Base-by-base conservation (phyloP, 2,113 vertebrate genomes). In the Chamaetylas fuelleborni region DNA sequence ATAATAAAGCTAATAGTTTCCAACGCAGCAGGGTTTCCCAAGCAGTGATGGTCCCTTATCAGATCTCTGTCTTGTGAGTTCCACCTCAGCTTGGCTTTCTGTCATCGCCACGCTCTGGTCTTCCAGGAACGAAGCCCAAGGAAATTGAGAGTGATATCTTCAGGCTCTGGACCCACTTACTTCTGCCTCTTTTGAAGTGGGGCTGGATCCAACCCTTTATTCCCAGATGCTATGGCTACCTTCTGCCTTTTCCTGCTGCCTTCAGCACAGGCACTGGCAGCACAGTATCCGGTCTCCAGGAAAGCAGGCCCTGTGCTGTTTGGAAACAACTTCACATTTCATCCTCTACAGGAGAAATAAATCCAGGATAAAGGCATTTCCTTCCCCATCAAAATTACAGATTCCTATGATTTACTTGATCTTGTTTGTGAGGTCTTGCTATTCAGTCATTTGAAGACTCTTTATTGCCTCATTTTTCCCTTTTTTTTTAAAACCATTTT, bases 91-190 rank as follows among this genome's bases (percentile, higher is more conserved):
- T 51, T 5, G 2, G 19, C 13, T 40, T 43, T 62, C 50, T 12
- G 11, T 42, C 72, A 66, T 28, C 0, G 0, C 42, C 71, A 23
- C 0, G 1, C 29, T 62, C 73, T 1, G 2, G 11, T 65, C 40
- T 66, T 20, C 43, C 1, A 4, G 53, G 3, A 11, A 36, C 1
- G 4, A 56, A 51, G 45, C 48, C 11, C 73, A 33, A 42, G 58
- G 36, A 79, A 79, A 24, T 2, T 2, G 0, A 22, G 11, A 76
- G 48, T 0, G 26, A 42, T 23, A 14, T 25, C 31, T 58, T 70
- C 0, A 0, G 64, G 45, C 42, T 70, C 25, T 19, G 45, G 38
- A 51, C 36, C 33, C 34, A 48, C 47, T n/a, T 72, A 29, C 67
- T 4, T 1, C 54, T 56, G 56, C 31, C 58, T 29, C 19, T 69